Percentiles rank a stretch among this genome's conserved stretches.
Conservation (phyloP, 2,113 vertebrate species). For the Tupaia chinensis region DNA sequence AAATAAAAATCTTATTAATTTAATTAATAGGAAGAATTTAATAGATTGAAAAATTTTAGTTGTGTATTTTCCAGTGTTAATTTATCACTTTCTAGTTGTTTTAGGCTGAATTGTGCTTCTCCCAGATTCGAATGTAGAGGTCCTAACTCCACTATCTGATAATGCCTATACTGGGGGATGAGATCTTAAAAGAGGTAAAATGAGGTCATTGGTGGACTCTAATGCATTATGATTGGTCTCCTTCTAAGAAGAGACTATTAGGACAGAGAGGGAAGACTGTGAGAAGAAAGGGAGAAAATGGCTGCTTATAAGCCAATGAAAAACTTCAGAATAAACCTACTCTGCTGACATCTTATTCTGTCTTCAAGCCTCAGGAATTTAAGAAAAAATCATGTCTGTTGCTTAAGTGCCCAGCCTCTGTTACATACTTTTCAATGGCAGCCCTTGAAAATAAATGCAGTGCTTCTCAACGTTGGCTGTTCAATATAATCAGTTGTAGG, state of each 20-base stretch:
- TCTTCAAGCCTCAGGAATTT: background rate
- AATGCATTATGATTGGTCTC: background rate
- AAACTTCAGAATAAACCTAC: background rate
- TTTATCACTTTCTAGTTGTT: background rate
- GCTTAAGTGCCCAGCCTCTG: background rate
- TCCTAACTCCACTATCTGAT: background rate
- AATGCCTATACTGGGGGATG: background rate
- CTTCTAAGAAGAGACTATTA: background rate
- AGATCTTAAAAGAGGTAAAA: background rate
- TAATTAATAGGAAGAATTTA: background rate
- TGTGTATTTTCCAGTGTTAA: background rate
- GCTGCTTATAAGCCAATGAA: background rate
- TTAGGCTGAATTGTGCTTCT: background rate
- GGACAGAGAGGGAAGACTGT: background rate
- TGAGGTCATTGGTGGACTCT: fast-evolving
- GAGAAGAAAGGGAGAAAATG: background rate
- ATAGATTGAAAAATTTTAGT: background rate
- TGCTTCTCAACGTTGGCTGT: background rate
- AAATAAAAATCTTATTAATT: background rate
- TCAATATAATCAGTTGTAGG: background rate
- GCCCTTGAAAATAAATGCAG: background rate
- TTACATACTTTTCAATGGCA: background rate
- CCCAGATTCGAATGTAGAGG: background rate
- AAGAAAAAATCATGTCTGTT: background rate
- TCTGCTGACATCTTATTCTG: background rate